Percentiles rank a stretch among this genome's conserved stretches.
Evolutionary conservation across 2,113 vertebrate genomes (phyloP).

Genomic region (Pachycephala philippinensis): DNA sequence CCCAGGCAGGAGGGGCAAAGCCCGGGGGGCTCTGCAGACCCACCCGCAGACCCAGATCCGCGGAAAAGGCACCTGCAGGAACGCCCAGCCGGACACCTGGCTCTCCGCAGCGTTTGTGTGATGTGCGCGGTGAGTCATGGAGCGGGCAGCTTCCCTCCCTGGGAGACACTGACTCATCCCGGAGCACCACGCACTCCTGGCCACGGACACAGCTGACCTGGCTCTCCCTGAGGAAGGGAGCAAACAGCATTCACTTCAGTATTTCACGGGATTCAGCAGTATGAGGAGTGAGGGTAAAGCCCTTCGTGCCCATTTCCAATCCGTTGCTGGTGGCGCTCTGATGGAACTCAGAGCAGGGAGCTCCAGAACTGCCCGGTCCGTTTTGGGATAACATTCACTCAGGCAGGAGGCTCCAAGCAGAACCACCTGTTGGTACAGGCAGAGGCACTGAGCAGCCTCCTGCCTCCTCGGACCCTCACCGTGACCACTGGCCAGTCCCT

Average conservation of each 20-base stretch:
- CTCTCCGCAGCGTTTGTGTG: background rate
- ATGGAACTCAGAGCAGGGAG: background rate
- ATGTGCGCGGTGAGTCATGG: background rate
- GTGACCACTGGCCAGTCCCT: background rate
- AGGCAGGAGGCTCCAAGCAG: background rate
- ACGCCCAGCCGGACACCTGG: background rate
- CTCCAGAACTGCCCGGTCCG: background rate
- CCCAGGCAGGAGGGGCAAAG: background rate
- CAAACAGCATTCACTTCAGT: background rate
- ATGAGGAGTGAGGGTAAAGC: background rate
- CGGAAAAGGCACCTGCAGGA: background rate
- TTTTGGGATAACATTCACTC: background rate
- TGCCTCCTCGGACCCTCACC: rapidly evolving
- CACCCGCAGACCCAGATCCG: background rate
- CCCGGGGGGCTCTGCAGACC: background rate
- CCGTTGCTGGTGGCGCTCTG: background rate
- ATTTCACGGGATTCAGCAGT: background rate
- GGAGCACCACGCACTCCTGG: background rate
- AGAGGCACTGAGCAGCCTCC: background rate
- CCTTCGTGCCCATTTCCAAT: rapidly evolving
- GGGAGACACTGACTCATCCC: background rate
- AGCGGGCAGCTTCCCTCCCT: background rate
- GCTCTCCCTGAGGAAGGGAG: background rate
- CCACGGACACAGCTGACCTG: rapidly evolving
- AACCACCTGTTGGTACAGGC: rapidly evolving